Base-by-base conservation (phyloP, 2,797 vertebrate species). In the Pitangus sulphuratus region DNA sequence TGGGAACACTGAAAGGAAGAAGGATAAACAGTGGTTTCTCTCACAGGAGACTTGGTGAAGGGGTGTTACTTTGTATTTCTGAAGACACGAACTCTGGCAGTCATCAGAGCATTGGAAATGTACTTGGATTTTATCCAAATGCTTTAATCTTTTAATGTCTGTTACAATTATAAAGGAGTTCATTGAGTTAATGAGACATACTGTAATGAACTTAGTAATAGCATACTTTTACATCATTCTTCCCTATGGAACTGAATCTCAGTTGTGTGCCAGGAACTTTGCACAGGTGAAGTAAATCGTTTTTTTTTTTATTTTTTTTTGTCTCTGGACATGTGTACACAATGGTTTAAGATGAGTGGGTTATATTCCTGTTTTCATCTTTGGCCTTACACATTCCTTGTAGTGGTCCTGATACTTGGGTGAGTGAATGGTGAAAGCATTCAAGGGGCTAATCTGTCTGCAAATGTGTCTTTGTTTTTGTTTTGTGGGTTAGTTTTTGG, bases 131-230 rank as follows among this genome's bases (percentile, higher is more conserved):
- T 76, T 72, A 56, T 95, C 91, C 89, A 97, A 78, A 65, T 44
- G 25, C 61, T 81, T 90, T 25, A 83, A 66, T 96, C 75, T 89
- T 85, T 68, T 95, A 58, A 75, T 81, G 69, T 77, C 76, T 75
- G 57, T 92, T 89, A 71, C 57, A 89, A 58, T 96, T 92, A 87
- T 75, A 81, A 93, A 75, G 44, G 50, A 80, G 45, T 45, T 94
- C 61, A 89, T 53, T 95, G 92, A 96, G 78, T 89, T 96, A 91
- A 86, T 92, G 76, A 93, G 90, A 89, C 61, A 40, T 81, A 84
- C 62, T 62, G 26, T 93, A 91, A 91, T 76, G 82, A 95, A 71
- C 65, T 89, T 71, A 24, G 45, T 92, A 78, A 84, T 74, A 76
- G 61, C 47, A 20, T 81, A n/a, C 37, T 89, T 85, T 71, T 92